A percentile compares a stretch with the other conserved stretches of the same genome.
Conservation (phyloP, 2,888 invertebrate genomes). For the Abrostola tripartita region DNA sequence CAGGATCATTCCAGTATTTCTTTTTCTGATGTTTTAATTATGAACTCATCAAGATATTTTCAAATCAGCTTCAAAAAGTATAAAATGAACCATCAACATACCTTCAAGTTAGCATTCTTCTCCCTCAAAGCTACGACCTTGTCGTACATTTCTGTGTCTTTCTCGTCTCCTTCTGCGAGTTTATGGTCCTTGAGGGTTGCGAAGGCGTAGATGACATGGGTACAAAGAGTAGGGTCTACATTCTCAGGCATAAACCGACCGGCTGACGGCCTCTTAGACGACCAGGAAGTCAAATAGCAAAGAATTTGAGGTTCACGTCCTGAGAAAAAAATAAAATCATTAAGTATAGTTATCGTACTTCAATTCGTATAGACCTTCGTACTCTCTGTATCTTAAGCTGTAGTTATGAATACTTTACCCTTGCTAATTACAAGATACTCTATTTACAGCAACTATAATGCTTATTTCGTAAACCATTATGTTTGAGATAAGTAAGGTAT, state of each 20-base stretch:
- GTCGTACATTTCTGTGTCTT: slow-evolving; percentile 95
- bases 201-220: slow-evolving; percentile 98
- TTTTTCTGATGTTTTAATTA: neutral
- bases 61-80: neutral
- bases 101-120: slow-evolving; percentile 96
- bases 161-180: slow-evolving; percentile 93
- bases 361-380: no score
- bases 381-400: no score
- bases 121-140: slow-evolving; percentile 95
- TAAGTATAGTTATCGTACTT: no score
- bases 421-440: no score
- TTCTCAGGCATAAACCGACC: slow-evolving; percentile 97
- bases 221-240: slow-evolving; percentile 96
- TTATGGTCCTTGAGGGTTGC: slow-evolving; percentile 96
- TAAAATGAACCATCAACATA: slow-evolving; percentile 57
- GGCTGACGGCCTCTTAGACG: slow-evolving; percentile 95
- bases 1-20: no score
- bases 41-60: no score
- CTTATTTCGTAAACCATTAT: no score
- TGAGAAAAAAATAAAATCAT: slow-evolving; percentile 70
- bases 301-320: slow-evolving; percentile 95
- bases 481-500: no score
- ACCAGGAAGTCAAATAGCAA: slow-evolving; percentile 99
- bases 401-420: no score
- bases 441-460: no score